phyloP scores from a whole-genome alignment of 2,113 vertebrate species.

The Tursiops truncatus region DNA sequence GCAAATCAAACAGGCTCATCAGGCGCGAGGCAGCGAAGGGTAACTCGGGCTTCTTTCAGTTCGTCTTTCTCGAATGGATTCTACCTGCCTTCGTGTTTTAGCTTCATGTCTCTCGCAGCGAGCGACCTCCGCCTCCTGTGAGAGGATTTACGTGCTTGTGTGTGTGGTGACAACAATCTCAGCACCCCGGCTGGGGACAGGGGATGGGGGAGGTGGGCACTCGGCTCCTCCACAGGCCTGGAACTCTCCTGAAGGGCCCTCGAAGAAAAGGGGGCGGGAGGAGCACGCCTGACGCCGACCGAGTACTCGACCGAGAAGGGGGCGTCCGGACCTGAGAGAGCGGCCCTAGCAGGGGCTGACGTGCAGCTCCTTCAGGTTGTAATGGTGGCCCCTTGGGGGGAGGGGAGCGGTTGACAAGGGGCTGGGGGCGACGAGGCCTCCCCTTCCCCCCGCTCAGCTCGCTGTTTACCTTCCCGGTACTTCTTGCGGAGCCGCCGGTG shows the following conservation, averaged over 20 bases:
- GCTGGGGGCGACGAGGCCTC: neutral
- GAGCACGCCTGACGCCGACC: neutral
- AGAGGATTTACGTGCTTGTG: neutral
- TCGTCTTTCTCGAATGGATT: neutral
- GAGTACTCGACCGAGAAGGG: neutral
- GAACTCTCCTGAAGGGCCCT: neutral
- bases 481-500: constrained; percentile 96
- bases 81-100: neutral
- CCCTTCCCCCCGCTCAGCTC: constrained; percentile 30
- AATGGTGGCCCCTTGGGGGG: constrained; percentile 59
- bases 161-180: constrained; percentile 24
- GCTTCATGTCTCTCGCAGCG: neutral
- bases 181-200: neutral
- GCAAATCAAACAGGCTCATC: neutral
- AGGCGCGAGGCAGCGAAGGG: neutral
- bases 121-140: neutral
- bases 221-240: constrained; percentile 15
- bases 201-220: neutral
- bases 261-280: constrained; percentile 46
- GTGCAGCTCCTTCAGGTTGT: constrained; percentile 50
- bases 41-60: neutral
- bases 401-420: neutral
- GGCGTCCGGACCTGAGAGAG: neutral
- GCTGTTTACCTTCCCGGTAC: constrained; percentile 93
- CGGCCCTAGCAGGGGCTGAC: constrained; percentile 19